These are phyloP conservation scores for Drosophila ironensis DNA, from an alignment of 1,140 invertebrate species.

Conservation along the genomic window DNA sequence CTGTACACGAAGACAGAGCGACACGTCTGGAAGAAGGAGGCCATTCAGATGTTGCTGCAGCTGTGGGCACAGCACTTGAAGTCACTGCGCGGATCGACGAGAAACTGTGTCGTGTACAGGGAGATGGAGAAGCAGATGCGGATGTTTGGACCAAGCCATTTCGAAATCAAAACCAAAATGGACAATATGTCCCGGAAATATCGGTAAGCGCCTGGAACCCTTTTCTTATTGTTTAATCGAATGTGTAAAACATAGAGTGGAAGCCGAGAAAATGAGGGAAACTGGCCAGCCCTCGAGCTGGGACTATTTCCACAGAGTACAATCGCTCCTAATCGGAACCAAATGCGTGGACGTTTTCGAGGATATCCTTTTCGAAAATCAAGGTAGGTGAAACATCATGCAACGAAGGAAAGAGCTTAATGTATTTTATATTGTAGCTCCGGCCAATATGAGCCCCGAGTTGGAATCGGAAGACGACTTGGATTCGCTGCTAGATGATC, in stretches of 20 bases:
- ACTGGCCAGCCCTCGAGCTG: conserved; percentile 34
- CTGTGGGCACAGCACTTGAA: conserved; percentile 43
- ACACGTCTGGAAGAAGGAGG: conserved; percentile 46
- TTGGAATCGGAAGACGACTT: background rate
- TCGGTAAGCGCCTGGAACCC: too few relatives aligned
- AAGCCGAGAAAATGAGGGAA: conserved; percentile 22
- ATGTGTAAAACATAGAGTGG: conserved; percentile 13
- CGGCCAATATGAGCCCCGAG: background rate
- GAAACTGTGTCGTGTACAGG: conserved; percentile 33
- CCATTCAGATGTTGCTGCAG: conserved; percentile 44
- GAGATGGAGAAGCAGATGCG: conserved; percentile 40
- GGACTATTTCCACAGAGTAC: conserved; percentile 45
- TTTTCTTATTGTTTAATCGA: background rate
- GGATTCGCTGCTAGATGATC: too few relatives aligned
- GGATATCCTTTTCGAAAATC: conserved; percentile 36
- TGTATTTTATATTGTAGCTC: background rate
- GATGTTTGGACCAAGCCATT: conserved; percentile 33
- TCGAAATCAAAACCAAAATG: conserved; percentile 55
- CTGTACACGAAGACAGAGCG: conserved; percentile 25
- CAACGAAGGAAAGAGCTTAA: background rate
- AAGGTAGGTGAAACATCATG: conserved; percentile 6
- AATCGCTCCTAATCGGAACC: conserved; percentile 30
- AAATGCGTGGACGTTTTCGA: conserved; percentile 42
- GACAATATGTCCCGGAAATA: conserved; percentile 60
- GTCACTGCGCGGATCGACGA: conserved; percentile 14